Conservation (phyloP, 2,113 vertebrate genomes). For the Solea senegalensis region DNA sequence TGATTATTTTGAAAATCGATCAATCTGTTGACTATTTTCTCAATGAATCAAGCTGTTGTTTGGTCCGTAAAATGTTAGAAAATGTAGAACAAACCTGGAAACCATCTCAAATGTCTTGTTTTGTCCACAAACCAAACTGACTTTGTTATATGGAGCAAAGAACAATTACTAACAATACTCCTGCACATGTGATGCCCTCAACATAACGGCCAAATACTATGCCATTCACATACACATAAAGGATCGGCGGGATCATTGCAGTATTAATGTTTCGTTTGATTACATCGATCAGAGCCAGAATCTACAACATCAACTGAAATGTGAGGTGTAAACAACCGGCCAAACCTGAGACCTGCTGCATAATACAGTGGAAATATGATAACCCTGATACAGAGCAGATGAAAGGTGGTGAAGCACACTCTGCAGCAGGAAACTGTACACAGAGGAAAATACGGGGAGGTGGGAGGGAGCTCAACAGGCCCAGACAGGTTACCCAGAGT, state of each 20-base stretch:
- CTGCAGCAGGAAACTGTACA: constrained; percentile 28
- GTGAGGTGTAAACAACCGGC: constrained; percentile 27
- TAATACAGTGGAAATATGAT: constrained; percentile 54
- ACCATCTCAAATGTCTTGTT: too few relatives aligned
- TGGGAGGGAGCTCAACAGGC: constrained; percentile 36
- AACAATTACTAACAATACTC: too few relatives aligned
- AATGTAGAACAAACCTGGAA: too few relatives aligned
- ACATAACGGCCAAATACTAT: too few relatives aligned
- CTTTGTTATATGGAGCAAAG: too few relatives aligned
- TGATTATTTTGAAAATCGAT: too few relatives aligned
- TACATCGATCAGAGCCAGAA: neutral
- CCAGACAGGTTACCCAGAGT: constrained; percentile 42
- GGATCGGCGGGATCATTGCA: neutral
- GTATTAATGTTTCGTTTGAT: neutral
- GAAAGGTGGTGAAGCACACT: constrained; percentile 16
- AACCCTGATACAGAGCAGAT: constrained; percentile 10
- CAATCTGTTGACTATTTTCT: too few relatives aligned
- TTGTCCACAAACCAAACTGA: too few relatives aligned
- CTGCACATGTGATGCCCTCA: too few relatives aligned
- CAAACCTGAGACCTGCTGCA: constrained; percentile 5
- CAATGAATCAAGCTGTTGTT: too few relatives aligned
- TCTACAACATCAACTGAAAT: constrained; percentile 32
- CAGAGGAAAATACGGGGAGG: constrained; percentile 12
- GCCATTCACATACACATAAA: too few relatives aligned
- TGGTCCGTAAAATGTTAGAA: too few relatives aligned